Percentiles rank a stretch among this genome's conserved stretches.
These are phyloP conservation scores for Rhaphigaster nebulosa DNA, from an alignment of 2,888 invertebrate genomes.

Conservation along the genomic window DNA sequence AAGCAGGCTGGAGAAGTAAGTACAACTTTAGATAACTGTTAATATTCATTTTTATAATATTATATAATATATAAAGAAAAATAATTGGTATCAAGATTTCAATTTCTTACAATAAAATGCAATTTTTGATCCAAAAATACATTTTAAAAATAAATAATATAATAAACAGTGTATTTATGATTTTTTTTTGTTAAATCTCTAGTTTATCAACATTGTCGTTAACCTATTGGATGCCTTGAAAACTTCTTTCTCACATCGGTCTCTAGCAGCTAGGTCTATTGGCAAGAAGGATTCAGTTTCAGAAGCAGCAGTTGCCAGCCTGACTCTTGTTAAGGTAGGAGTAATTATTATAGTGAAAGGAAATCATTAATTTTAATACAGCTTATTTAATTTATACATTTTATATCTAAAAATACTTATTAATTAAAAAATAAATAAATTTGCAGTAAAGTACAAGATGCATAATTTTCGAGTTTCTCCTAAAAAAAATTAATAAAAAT, in stretches of 20 bases:
- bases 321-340: conserved; percentile 83
- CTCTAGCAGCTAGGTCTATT: conserved; percentile 85
- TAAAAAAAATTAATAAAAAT: no score
- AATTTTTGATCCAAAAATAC: not conserved
- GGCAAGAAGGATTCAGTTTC: conserved; percentile 91
- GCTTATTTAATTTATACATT: not conserved
- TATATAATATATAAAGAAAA: not conserved
- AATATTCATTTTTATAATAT: not conserved
- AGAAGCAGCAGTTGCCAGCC: conserved; percentile 89
- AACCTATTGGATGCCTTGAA: conserved; percentile 92
- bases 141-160: not conserved
- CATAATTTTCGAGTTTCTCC: no score
- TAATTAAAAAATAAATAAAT: not conserved
- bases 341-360: not conserved
- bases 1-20: conserved; percentile 96
- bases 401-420: not conserved
- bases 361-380: not conserved
- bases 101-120: not conserved
- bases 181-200: conserved; percentile 66
- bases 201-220: conserved; percentile 94
- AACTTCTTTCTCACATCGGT: conserved; percentile 93
- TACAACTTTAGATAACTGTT: conserved; percentile 67
- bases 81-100: not conserved
- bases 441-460: no score
- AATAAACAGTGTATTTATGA: not conserved